Evolutionary conservation across 2,888 invertebrate genomes (phyloP), one percentile per base, ranked within the genome.

Genomic region (Operophtera brumata): DNA sequence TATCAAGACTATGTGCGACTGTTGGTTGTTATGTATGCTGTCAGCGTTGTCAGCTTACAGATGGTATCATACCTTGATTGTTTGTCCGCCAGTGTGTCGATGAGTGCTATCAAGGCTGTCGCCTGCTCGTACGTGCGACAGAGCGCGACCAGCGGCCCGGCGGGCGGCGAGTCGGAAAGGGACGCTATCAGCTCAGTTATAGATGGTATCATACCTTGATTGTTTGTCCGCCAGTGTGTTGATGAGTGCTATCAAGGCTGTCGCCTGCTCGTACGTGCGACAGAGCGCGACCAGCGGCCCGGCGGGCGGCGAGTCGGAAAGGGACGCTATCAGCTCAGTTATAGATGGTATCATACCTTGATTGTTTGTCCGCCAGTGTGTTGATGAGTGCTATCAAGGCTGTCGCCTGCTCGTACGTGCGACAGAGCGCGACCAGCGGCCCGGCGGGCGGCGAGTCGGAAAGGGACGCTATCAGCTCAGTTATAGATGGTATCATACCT

Each of bases 71-170:
- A 92, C 92, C 92, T 92, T 1, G 92, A 77, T 59, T 92, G 91
- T 86, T 98, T 99, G 69, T 99, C 99, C 6, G 98, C 97, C 42
- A 99, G 93, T 0, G 97, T 96, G 76, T 99, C 97, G 60, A 99
- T 95, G 73, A 99, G 97, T 69, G 97, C 97, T 1, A 98, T 91
- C 1, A 99, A 91, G 0, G 97, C 96, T 69, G 97, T 96, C 0
- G 95, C 98, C 91, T 99, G 99, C 76, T 99, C 99, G 51, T 96
- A 90, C 0, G 99, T 99, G 80, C 94, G 95, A 82, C 99, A 99
- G 47, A 96, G 92, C 75, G 95, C 95, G 0, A 98, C 93, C 11
- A 99, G 90, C 0, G 94, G 94, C 0, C 97, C 98, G 3, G 98
- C 96, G 0, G 98, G 99, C 65, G 98, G 97, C 0, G 97, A 96